Base-by-base conservation (phyloP, 2,113 vertebrate genomes). In the Rhea americana region DNA sequence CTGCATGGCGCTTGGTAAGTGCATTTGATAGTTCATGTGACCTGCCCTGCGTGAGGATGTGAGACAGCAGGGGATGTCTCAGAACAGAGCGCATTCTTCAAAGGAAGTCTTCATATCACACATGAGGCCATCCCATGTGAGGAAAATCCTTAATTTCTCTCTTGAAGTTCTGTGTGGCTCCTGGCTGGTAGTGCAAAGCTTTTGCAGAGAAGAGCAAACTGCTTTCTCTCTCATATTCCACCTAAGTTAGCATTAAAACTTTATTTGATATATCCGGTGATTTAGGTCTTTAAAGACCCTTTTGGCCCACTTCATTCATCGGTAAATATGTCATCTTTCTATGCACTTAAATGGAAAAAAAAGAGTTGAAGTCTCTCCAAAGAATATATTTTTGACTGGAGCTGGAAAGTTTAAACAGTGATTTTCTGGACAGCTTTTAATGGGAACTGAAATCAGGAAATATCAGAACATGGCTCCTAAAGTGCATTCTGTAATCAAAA, bases 341-440 rank as follows among this genome's bases (percentile, higher is more conserved):
- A 45, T 70, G 30, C 2, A 7, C 45, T 82, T 90, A 53, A 81
- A 79, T 86, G 73, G 82, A 81, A 32, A 76, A 78, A 47, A 90
- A 94, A 58, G 50, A 59, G 47, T 65, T 90, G 83, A 95, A 93
- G 66, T 61, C 32, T 75, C 74, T 95, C 90, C 80, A 93, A 93
- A 89, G 56, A 72, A 91, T 48, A n/a, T 39, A 66, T 56, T 70
- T 91, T 90, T 88, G 37, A 75, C 58, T 65, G 20, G 9, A 48
- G 7, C 51, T 93, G 73, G 73, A 88, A 90, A 48, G 4, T 55
- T 90, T 65, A 75, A 72, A 41, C 19, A 53, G 66, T 68, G 30
- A 45, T 35, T 89, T 85, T 68, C 78, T 35, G 59, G 51, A 47
- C 51, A 18, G n/a, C 26, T 88, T 90, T 91, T 94, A 93, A 83